phyloP scores from a whole-genome alignment of 2,797 vertebrate genomes.

The Tenualosa ilisha region DNA sequence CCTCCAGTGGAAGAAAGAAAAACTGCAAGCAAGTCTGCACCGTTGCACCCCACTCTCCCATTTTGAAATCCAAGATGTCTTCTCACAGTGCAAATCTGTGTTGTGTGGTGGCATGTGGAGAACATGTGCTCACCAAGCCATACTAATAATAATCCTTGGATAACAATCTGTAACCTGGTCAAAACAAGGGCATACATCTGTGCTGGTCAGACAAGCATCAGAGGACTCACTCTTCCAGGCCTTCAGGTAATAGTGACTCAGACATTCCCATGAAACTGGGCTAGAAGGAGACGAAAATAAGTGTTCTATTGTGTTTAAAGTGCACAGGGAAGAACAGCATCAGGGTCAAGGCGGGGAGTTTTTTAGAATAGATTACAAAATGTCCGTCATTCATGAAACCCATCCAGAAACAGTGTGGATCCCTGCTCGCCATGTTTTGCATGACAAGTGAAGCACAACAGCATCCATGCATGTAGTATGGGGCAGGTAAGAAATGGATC shows the following conservation, averaged over 20 bases:
- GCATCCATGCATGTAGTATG: neutral
- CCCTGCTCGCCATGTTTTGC: no score
- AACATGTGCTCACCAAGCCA: neutral
- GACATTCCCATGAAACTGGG: neutral
- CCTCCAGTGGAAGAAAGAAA: neutral
- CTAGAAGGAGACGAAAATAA: neutral
- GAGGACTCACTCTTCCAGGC: neutral
- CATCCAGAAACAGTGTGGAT: no score
- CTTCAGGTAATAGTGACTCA: neutral
- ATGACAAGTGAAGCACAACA: no score
- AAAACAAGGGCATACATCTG: neutral
- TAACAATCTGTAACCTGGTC: neutral
- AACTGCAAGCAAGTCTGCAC: neutral
- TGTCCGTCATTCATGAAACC: neutral
- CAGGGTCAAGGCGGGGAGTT: neutral
- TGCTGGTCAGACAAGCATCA: neutral
- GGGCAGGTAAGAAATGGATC: neutral
- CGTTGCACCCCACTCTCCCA: neutral
- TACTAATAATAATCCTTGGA: neutral
- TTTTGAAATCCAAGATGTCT: slow-evolving; percentile 16
- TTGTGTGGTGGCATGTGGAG: neutral
- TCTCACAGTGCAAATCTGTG: neutral
- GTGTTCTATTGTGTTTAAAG: neutral
- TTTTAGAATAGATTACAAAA: neutral
- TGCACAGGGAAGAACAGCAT: neutral